These are phyloP conservation scores for Styela plicata DNA, from an alignment of 23 tunicate species.

Conservation along the genomic window DNA sequence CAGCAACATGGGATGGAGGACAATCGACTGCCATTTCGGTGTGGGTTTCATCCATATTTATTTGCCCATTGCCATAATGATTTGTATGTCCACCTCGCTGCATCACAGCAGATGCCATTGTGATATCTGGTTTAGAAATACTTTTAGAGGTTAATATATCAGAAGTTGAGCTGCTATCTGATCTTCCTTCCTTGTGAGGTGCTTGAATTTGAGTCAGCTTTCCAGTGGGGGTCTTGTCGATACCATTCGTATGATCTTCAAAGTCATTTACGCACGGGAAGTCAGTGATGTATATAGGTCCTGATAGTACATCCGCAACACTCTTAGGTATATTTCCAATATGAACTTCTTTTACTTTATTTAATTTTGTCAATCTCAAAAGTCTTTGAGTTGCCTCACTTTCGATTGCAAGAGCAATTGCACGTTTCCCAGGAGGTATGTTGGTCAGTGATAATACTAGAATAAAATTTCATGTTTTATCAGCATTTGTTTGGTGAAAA, in stretches of 20 bases:
- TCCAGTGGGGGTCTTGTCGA: neutral
- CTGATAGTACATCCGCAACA: conserved; percentile 17
- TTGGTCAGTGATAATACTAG: neutral
- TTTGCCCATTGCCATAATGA: conserved; percentile 51
- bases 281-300: conserved; percentile 37
- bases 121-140: neutral
- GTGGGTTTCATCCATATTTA: conserved; percentile 63
- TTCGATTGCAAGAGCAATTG: conserved; percentile 55
- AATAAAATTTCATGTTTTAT: neutral
- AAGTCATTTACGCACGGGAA: conserved; percentile 7
- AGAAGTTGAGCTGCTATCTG: neutral
- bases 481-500: no score
- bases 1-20: conserved; percentile 67
- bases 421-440: conserved; percentile 35
- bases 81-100: conserved; percentile 39
- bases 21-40: conserved; percentile 94
- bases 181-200: no score
- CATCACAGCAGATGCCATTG: conserved; percentile 66
- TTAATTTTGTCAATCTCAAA: conserved; percentile 6
- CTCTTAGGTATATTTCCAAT: conserved; percentile 29
- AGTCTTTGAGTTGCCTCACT: conserved; percentile 30
- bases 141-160: neutral
- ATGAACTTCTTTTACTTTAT: conserved; percentile 23
- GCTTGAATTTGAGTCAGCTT: neutral
- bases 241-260: neutral